Evolutionary conservation across 2,797 vertebrate genomes (phyloP).

Genomic region (Borostomias antarcticus): DNA sequence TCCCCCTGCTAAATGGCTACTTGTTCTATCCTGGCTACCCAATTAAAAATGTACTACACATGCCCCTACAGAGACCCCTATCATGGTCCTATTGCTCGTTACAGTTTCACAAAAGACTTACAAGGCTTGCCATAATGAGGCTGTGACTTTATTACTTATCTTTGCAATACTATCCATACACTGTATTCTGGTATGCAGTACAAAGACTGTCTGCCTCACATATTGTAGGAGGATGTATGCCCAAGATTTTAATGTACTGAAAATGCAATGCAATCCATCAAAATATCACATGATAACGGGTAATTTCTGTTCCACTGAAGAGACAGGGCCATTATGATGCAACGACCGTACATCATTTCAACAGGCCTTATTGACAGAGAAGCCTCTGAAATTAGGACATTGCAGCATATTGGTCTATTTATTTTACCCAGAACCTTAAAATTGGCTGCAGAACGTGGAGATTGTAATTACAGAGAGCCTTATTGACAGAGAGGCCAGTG

Average conservation of each 20-base stretch:
- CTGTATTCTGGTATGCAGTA: neutral
- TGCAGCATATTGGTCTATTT: conserved; percentile 47
- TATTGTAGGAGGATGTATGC: neutral
- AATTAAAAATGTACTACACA: no score
- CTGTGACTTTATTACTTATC: no score
- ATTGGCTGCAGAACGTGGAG: conserved; percentile 36
- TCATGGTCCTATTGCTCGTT: neutral
- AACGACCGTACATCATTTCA: conserved; percentile 38
- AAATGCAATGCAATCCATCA: conserved; percentile 1
- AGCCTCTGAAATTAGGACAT: conserved; percentile 42
- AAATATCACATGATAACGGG: neutral
- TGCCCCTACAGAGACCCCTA: neutral
- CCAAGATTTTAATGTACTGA: neutral
- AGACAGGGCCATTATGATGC: neutral
- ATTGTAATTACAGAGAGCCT: conserved; percentile 44
- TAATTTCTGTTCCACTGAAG: conserved; percentile 17
- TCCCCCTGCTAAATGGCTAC: no score
- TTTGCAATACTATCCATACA: no score
- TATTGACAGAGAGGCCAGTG: conserved; percentile 49
- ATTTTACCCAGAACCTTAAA: conserved; percentile 46
- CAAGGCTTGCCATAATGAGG: no score
- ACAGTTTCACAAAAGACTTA: no score
- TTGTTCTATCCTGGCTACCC: no score
- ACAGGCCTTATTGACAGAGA: conserved; percentile 47
- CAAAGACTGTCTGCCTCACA: neutral